Base-by-base conservation (phyloP, 1,140 invertebrate genomes). In the Aphelenchoides besseyi region DNA sequence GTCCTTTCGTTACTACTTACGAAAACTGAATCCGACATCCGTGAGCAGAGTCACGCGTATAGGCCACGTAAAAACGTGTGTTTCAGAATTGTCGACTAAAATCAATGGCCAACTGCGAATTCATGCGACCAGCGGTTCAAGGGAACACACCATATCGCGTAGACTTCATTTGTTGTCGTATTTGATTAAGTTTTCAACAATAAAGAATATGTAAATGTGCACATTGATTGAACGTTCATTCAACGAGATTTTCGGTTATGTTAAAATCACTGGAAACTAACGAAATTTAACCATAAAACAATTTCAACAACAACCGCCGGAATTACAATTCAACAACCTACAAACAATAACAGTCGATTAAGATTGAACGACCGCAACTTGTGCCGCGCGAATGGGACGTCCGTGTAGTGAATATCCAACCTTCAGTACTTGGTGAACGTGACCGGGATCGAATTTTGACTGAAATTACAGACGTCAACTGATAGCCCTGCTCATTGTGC, bases 371-470 rank as follows among this genome's bases (percentile, higher is more conserved):
- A 98, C 95, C 54, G 94, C 95, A 33, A 98, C 95, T 52, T 95
- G 86, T n/a, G 96, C 95, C 53, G 96, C 94, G 80, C 96, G 87
- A 78, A 98, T 90, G 74, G 93, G 92, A 82, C 95, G 88, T 79
- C 94, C 92, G 76, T 95, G 91, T 53, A 98, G 87, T 86, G 92
- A 94, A 85, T 96, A 98, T 18, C 96, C 95, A 54, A 95, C 89
- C 88, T 98, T 97, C 52, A 92, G 93, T 1, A 97, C 93, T 12
- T 92, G 90, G 18, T 94, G 90, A 37, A 98, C 89, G 1, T 91
- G 93, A 52, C 93, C 94, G 1, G 91, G 86, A 64, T 91, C 89
- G 23, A 37, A 71, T 8, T 23, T 3, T 18, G 28, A 71, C 2
- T 70, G 16, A n/a, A 3, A 1, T 71, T 70, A 8, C 1, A 9